Conservation (phyloP, 2,113 vertebrate genomes). For the Cryptotis parvus region DNA sequence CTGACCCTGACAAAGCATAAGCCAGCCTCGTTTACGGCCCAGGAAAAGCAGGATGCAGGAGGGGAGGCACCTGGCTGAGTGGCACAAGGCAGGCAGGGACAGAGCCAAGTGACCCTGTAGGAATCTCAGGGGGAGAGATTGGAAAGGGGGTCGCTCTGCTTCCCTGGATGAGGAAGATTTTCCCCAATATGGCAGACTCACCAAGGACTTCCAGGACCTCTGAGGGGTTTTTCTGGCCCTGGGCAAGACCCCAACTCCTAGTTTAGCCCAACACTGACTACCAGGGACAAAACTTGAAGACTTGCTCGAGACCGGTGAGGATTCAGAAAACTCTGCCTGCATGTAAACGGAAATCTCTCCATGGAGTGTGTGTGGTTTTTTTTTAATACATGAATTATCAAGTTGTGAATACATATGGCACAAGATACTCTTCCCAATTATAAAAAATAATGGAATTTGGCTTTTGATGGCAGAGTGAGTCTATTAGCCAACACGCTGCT, state of each 20-base stretch:
- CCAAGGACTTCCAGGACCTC: no score
- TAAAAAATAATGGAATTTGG: conserved; percentile 47
- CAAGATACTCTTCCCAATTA: conserved; percentile 42
- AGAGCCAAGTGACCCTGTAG: no score
- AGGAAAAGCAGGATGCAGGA: not conserved
- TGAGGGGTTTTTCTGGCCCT: not conserved
- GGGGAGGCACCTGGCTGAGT: no score
- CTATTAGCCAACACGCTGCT: conserved; percentile 38
- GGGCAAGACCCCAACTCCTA: not conserved
- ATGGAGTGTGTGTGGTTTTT: not conserved
- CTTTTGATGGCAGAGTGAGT: conserved; percentile 26
- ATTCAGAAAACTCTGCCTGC: not conserved
- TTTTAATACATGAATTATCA: conserved; percentile 7
- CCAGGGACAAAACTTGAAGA: no score
- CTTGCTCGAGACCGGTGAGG: not conserved
- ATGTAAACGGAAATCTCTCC: not conserved
- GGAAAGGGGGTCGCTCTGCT: not conserved
- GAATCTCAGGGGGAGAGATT: not conserved
- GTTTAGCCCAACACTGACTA: not conserved
- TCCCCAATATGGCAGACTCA: no score
- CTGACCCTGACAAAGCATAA: not conserved
- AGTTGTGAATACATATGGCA: conserved; percentile 47
- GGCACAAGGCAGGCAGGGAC: no score
- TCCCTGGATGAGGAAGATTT: not conserved
- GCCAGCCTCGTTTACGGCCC: not conserved